Evolutionary conservation across 1,140 invertebrate genomes (phyloP), one percentile per base, ranked within the genome.

Genomic region (Drosophila sturtevanti): DNA sequence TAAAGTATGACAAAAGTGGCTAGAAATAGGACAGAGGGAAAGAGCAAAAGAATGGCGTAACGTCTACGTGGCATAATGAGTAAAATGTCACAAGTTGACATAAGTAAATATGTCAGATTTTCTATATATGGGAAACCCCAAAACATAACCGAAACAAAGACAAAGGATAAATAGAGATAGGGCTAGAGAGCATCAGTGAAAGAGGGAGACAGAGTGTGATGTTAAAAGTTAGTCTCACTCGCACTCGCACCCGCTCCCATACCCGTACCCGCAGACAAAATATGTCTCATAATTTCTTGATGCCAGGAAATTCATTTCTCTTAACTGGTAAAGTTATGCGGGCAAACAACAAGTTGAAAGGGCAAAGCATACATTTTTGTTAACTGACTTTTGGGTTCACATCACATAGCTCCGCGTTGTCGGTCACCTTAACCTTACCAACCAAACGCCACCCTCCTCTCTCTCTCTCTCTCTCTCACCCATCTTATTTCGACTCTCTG

Each of bases 31-130:
- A 16, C 16, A 48, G 10, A 21, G 41, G 4, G n/a, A 5, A 6
- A 6, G 27, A 31, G 3, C n/a, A 31, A 31, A 4, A 44, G 41
- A 7, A 9, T 7, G 16, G 16, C 6, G 41, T 18, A 21, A 48
- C 41, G 72, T 63, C 52, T 31, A n/a, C 51, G 51, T 72, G 61
- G 52, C 54, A 65, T 89, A 89, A 89, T 89, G 85, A 89, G 86
- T 89, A 85, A 89, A 89, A 90, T 90, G 85, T 89, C 86, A 89
- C 78, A 89, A 89, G 77, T 84, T 89, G 86, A 89, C 70, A 82
- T 82, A 87, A 90, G 87, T 90, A 90, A 90, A 90, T 90, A 90
- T 90, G 87, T 90, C 87, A 90, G 87, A 90, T 90, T 90, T 56
- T 82, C 79, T 76, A 81, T 78, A 74, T 76, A 75, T 76, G 70